Evolutionary conservation across 2,888 invertebrate genomes (phyloP).

Genomic region (Caenorhabditis becei): DNA sequence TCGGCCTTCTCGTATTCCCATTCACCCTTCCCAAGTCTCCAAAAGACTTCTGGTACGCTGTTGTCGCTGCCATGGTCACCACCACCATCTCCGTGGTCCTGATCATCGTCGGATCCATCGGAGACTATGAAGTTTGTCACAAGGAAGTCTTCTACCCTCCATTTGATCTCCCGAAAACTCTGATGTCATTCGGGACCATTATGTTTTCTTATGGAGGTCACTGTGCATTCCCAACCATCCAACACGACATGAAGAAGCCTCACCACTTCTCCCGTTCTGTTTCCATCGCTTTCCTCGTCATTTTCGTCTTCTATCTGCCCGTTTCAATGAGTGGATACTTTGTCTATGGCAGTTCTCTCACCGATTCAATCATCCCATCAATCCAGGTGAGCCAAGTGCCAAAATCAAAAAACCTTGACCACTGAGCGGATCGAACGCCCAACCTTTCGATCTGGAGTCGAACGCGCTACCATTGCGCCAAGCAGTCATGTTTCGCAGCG

Average conservation of each 20-base stretch:
- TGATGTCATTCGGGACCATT: slow-evolving; percentile 79
- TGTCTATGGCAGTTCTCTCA: slow-evolving; percentile 75
- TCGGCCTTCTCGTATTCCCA: slow-evolving; percentile 76
- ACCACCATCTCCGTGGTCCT: slow-evolving; percentile 74
- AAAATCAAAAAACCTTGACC: slow-evolving; percentile 65
- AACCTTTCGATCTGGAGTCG: slow-evolving; percentile 76
- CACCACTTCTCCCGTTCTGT: slow-evolving; percentile 88
- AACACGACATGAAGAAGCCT: slow-evolving; percentile 92
- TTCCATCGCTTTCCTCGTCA: slow-evolving; percentile 73
- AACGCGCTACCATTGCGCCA: slow-evolving; percentile 76
- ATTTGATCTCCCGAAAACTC: slow-evolving; percentile 68
- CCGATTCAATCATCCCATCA: slow-evolving; percentile 76
- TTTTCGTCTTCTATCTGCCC: slow-evolving; percentile 75
- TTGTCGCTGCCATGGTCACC: slow-evolving; percentile 78
- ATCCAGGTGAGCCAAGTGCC: slow-evolving; percentile 63
- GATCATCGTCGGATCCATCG: slow-evolving; percentile 72
- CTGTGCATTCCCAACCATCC: slow-evolving; percentile 88
- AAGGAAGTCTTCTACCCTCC: slow-evolving; percentile 67
- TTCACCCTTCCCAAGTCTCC: slow-evolving; percentile 78
- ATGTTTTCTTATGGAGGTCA: slow-evolving; percentile 80
- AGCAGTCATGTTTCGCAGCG: slow-evolving; percentile 52
- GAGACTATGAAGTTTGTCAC: slow-evolving; percentile 68
- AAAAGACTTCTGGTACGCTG: slow-evolving; percentile 80
- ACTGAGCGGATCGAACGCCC: slow-evolving; percentile 75
- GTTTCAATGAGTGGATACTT: slow-evolving; percentile 73